Evolutionary conservation across 2,113 vertebrate genomes (phyloP).

Genomic region (Oxyura jamaicensis): DNA sequence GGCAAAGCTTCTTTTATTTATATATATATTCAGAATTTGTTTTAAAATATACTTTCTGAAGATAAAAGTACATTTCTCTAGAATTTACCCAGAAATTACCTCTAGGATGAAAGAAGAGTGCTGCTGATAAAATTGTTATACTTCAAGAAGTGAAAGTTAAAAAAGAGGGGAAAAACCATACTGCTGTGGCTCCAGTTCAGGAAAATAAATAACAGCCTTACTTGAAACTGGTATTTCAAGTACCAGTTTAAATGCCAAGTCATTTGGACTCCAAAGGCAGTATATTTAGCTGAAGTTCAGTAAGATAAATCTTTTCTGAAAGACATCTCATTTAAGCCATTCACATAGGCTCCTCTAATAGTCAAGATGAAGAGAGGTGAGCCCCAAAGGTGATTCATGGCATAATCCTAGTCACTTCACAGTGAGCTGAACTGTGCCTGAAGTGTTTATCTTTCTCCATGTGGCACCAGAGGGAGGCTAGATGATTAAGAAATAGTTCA

Average conservation of each 20-base stretch:
- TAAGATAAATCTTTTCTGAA: not conserved
- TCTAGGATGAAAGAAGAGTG: not conserved
- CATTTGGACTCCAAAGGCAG: not conserved
- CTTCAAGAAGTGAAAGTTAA: not conserved
- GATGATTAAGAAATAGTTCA: accelerated
- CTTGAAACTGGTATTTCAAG: not conserved
- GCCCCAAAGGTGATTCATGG: not conserved
- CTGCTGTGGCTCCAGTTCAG: not conserved
- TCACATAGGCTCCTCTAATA: not conserved
- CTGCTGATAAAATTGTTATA: not conserved
- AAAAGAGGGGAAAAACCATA: not conserved
- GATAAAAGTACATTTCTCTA: not conserved
- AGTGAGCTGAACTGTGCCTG: not conserved
- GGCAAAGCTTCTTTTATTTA: not conserved
- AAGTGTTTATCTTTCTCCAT: not conserved
- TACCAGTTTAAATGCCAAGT: not conserved
- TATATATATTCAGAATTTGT: not conserved
- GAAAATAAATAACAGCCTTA: not conserved
- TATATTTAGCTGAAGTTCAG: not conserved
- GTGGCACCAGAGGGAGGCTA: not conserved
- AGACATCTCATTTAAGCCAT: not conserved
- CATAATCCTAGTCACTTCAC: not conserved
- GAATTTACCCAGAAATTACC: not conserved
- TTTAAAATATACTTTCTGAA: not conserved
- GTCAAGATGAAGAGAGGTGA: not conserved